A percentile compares a stretch with the other conserved stretches of the same genome.
Evolutionary conservation across 2,113 vertebrate species (phyloP).

Genomic region (Heteronetta atricapilla): DNA sequence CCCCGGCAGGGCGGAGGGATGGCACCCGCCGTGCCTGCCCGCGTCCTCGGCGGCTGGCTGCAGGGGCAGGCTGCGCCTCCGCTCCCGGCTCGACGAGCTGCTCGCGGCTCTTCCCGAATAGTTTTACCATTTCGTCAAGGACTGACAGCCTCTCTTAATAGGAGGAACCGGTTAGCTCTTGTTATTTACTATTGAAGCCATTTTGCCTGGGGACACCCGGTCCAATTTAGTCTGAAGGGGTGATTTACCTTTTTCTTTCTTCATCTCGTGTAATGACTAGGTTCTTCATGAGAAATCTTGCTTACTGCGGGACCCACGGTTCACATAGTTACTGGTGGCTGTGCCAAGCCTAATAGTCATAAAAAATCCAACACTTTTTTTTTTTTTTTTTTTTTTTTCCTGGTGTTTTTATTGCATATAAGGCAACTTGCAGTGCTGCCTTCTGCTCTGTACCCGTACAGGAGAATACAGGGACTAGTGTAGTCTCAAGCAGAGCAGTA

Average conservation of each 20-base stretch:
- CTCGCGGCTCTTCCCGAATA: background rate
- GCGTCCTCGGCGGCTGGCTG: no score
- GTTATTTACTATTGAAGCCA: background rate
- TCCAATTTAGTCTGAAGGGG: background rate
- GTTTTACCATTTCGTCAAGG: background rate
- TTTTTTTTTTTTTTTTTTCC: background rate
- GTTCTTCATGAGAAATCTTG: slow-evolving; percentile 14
- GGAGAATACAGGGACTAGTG: background rate
- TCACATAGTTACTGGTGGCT: background rate
- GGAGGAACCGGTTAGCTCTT: background rate
- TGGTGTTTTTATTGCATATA: background rate
- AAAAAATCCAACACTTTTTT: background rate
- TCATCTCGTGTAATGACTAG: background rate
- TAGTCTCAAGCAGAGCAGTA: background rate
- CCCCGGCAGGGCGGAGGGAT: no score
- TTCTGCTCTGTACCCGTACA: background rate
- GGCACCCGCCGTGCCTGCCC: no score
- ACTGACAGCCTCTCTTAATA: background rate
- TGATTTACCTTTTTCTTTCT: slow-evolving; percentile 12
- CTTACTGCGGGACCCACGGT: background rate
- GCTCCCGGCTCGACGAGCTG: background rate
- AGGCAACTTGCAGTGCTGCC: background rate
- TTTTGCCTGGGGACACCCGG: background rate
- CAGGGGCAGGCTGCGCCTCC: no score
- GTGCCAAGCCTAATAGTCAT: background rate